Evolutionary conservation across 2,113 vertebrate genomes (phyloP), one percentile per base, ranked within the genome.

Genomic region (Pseudopipra pipra): DNA sequence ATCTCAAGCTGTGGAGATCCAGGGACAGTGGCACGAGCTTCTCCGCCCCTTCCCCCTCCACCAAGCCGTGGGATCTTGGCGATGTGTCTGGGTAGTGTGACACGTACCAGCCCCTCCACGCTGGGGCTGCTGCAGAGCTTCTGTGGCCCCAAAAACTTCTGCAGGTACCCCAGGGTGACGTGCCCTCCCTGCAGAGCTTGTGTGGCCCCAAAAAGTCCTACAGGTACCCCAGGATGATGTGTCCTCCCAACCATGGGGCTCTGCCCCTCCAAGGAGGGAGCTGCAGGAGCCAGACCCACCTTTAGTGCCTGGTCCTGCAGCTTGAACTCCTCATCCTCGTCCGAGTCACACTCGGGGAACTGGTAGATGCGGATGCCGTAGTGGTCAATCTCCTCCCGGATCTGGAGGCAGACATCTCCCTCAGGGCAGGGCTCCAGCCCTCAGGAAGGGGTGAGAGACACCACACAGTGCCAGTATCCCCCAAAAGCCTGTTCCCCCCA

Each of bases 291-390:
- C 44, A 17, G 3, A 90, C 97, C 83, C 95, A 99, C 99, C 98
- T 99, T 99, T 61, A 99, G 97, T 20, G 99, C 98, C 61, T 98
- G 98, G 95, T 99, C 99, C 93, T 99, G 99, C 95, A 98, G 98
- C 97, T 99, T 99, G 96, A 99, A 99, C 13, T 99, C 99, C 31
- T 99, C 99, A 37, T 99, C 99, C 83, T 99, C 99, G 0, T 99
- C 99, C 0, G 99, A 99, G 97, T 99, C 99, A 3, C 99, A 99
- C 83, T 99, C 99, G 0, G 99, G 99, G 89, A 99, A 99, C 75
- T 99, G 99, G 92, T 99, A 99, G 93, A 99, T 99, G 95, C 98
- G 99, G 97, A 99, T 99, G 14, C 99, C 99, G 0, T 98, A 99
- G 65, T 97, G 98, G 31, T 99, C 99, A 0, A 99, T 99, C 97